Evolutionary conservation across 2,797 vertebrate genomes (phyloP), one percentile per base, ranked within the genome.

Genomic region (Apogon talboti): DNA sequence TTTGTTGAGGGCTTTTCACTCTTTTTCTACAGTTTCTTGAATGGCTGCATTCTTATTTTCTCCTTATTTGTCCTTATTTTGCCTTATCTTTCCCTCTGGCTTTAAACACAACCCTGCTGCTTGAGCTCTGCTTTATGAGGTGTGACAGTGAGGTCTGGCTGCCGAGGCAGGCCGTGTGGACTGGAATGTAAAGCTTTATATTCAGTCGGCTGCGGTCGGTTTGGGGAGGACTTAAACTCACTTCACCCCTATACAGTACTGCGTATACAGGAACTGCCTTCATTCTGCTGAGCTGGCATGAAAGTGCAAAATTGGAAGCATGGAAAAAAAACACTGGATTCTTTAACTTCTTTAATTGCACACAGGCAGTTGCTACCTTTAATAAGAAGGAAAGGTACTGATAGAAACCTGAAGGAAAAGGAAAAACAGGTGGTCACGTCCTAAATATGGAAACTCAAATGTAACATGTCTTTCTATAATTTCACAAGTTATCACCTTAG

Each of bases 271-370:
- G 82, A 93, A 90, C 91, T 92, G 84, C 91, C 83, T 83, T 79
- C 84, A 67, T 92, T 92, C 82, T 94, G 95, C 95, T 94, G 95
- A 96, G 92, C 88, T 89, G 92, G 89, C 93, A 92, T 83, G 91
- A 94, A 89, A 91, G 90, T 91, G 90, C 76, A 79, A 54, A 71
- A 72, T 33, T 71, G 55, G 51, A 73, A 49, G 54, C 42, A 60
- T 45, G 42, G 21, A 79, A 42, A 51, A 54, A 41, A 87, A 28
- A 91, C 84, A 85, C 18, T 43, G 53, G 61, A 54, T 69, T 73
- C 35, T 47, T 78, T 76, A 74, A 78, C 80, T 63, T 78, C 43
- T 58, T 53, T 77, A 85, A 84, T 71, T 82, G 69, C 70, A 52
- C n/a, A 50, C 54, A 68, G 49, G 49, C 59, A 69, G 57, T 64